A percentile compares a stretch with the other conserved stretches of the same genome.
Conservation (phyloP, 2,888 invertebrate species). For the Cephus pulcher region DNA sequence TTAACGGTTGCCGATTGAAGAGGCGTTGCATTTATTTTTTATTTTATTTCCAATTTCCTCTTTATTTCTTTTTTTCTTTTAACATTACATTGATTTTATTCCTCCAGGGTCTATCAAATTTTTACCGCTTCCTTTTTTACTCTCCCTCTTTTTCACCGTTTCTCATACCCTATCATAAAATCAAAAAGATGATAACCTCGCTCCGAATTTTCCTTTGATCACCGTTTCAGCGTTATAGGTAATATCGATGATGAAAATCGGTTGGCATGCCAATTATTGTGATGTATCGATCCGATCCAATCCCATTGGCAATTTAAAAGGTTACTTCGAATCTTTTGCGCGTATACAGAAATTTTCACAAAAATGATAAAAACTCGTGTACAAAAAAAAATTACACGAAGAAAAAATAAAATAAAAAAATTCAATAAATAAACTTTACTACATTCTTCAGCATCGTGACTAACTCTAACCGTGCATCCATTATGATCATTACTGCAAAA, state of each 20-base stretch:
- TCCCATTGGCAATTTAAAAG: background rate
- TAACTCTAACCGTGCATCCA: background rate
- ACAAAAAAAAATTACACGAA: background rate
- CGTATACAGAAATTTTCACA: background rate
- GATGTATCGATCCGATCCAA: background rate
- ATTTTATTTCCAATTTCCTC: background rate
- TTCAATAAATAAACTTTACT: background rate
- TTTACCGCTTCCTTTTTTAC: background rate
- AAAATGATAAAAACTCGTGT: background rate
- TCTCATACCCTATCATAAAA: background rate
- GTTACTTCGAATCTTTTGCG: background rate
- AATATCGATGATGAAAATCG: background rate
- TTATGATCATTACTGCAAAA: background rate
- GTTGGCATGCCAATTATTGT: background rate
- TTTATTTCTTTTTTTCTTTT: background rate
- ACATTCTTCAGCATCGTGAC: background rate
- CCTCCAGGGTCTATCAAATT: background rate
- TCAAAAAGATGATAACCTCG: background rate
- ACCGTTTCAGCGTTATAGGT: background rate
- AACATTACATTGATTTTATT: background rate
- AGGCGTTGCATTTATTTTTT: background rate
- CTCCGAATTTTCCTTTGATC: background rate
- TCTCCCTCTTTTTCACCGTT: background rate
- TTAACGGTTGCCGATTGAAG: slow-evolving; percentile 25
- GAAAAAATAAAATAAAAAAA: background rate